Percentiles rank a stretch among this genome's conserved stretches.
Evolutionary conservation across 2,797 vertebrate genomes (phyloP).

Genomic region (Diplodus puntazzo): DNA sequence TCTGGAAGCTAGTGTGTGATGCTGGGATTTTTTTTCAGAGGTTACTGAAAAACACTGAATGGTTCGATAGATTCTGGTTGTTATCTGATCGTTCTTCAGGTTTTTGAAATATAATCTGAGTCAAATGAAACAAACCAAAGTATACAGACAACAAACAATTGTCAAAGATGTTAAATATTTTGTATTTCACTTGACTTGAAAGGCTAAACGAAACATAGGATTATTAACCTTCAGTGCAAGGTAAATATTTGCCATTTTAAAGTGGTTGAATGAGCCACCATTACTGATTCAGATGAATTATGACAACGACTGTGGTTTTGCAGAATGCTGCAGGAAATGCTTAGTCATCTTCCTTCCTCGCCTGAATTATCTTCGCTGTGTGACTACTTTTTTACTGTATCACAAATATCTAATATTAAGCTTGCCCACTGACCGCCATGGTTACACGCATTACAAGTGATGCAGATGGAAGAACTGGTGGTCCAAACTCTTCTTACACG

Average conservation of each 20-base stretch:
- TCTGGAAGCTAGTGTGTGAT: no score
- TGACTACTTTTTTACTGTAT: neutral
- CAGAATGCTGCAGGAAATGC: constrained; percentile 23
- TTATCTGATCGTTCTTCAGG: fast-evolving
- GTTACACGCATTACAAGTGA: neutral
- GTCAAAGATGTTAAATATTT: neutral
- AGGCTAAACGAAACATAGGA: neutral
- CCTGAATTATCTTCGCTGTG: neutral
- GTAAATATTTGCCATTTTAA: neutral
- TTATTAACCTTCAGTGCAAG: neutral
- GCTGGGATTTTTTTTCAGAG: no score
- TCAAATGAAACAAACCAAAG: neutral
- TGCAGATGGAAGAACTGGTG: neutral
- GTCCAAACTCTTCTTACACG: neutral
- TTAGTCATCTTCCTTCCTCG: constrained; percentile 8
- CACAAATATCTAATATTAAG: neutral
- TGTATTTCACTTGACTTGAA: neutral
- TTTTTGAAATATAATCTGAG: neutral
- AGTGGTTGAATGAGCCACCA: neutral
- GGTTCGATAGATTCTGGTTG: neutral
- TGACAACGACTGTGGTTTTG: neutral
- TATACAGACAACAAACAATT: neutral
- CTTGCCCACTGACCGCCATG: neutral
- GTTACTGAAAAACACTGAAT: no score
- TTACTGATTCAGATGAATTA: neutral